Percentiles rank a stretch among this genome's conserved stretches.
Evolutionary conservation across 1,140 invertebrate species (phyloP).

Genomic region (Drosophila bifasciata): DNA sequence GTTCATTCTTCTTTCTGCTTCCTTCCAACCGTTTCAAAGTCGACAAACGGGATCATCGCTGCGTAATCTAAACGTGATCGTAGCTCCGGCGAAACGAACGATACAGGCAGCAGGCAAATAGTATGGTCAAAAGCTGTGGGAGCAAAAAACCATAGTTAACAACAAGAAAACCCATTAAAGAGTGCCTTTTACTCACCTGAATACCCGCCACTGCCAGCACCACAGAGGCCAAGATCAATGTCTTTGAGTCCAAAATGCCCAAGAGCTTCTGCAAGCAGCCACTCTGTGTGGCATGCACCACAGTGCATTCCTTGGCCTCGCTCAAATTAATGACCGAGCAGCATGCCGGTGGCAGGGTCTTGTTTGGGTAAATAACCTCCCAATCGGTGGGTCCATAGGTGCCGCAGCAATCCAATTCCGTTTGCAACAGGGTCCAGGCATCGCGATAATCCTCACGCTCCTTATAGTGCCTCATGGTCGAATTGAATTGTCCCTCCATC

Average conservation of each 20-base stretch:
- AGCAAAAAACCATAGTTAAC: slow-evolving; percentile 63
- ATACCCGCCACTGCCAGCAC: slow-evolving; percentile 91
- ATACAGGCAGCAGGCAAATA: slow-evolving; percentile 95
- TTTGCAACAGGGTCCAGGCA: slow-evolving; percentile 91
- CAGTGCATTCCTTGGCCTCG: slow-evolving; percentile 85
- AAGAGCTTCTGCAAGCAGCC: slow-evolving; percentile 89
- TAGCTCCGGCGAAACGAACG: slow-evolving; percentile 95
- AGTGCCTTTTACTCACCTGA: slow-evolving; percentile 85
- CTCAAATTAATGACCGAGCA: slow-evolving; percentile 86
- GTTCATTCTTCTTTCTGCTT: too few species aligned
- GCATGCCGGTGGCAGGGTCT: slow-evolving; percentile 88
- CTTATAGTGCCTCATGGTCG: slow-evolving; percentile 88
- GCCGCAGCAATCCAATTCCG: slow-evolving; percentile 93
- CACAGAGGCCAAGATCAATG: slow-evolving; percentile 89
- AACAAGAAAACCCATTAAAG: neutral
- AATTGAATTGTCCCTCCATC: slow-evolving; percentile 88
- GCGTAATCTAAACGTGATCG: slow-evolving; percentile 91
- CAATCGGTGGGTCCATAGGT: slow-evolving; percentile 89
- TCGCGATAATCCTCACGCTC: slow-evolving; percentile 86
- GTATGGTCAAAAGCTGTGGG: slow-evolving; percentile 92
- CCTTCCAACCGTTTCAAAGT: slow-evolving; percentile 35
- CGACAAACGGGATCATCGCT: slow-evolving; percentile 71
- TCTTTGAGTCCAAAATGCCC: slow-evolving; percentile 88
- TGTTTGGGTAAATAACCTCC: slow-evolving; percentile 85
- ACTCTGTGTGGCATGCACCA: slow-evolving; percentile 83